These are phyloP conservation scores for Episyrphus balteatus DNA, from an alignment of 1,140 invertebrate genomes.

Conservation along the genomic window DNA sequence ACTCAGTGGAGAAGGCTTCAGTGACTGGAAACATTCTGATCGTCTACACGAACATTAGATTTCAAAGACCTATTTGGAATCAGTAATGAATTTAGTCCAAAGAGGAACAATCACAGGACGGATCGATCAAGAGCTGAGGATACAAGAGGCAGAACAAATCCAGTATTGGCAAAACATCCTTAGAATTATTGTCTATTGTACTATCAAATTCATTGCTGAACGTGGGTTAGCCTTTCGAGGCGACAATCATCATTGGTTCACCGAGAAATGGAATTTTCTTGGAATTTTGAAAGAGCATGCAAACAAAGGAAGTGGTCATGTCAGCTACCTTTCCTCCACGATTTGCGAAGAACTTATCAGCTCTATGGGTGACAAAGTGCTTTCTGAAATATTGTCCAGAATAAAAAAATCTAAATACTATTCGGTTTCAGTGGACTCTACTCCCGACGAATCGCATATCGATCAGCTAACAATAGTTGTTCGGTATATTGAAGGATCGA, in stretches of 20 bases:
- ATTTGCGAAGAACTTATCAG: slow-evolving; percentile 19
- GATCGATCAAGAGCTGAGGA: neutral
- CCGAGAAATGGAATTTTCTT: slow-evolving; percentile 22
- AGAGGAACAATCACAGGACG: neutral
- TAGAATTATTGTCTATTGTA: neutral
- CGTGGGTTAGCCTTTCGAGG: slow-evolving; percentile 18
- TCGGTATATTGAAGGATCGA: slow-evolving; percentile 24
- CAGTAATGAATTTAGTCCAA: neutral
- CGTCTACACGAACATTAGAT: neutral
- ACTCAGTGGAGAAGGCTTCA: neutral
- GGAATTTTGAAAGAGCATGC: slow-evolving; percentile 12
- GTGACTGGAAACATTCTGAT: no score
- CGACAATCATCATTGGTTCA: slow-evolving; percentile 14
- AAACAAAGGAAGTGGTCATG: slow-evolving; percentile 5
- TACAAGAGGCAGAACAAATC: neutral
- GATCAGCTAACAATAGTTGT: slow-evolving; percentile 32
- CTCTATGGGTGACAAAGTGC: slow-evolving; percentile 18
- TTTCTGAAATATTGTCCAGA: slow-evolving; percentile 16
- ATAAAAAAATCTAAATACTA: slow-evolving; percentile 29
- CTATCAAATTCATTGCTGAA: slow-evolving; percentile 4
- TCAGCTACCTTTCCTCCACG: slow-evolving; percentile 14
- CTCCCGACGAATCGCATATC: slow-evolving; percentile 34
- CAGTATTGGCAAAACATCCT: neutral
- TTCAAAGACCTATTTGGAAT: neutral
- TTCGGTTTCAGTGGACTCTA: slow-evolving; percentile 34